Evolutionary conservation across 2,797 vertebrate species (phyloP).

Genomic region (Calcarius lapponicus): DNA sequence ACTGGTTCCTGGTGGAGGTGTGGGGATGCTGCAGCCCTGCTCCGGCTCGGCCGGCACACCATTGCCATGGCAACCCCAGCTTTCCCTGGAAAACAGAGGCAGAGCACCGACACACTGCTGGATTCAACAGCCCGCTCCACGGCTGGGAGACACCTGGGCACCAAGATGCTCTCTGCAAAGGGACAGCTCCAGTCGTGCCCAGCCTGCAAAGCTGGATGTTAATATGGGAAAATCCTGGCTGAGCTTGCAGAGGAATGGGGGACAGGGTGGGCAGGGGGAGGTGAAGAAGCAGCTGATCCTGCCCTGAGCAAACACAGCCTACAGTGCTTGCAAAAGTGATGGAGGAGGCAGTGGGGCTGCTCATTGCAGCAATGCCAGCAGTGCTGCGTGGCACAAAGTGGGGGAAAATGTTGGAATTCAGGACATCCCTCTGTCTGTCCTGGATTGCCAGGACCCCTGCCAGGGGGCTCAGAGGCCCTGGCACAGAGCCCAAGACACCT

Average conservation of each 20-base stretch:
- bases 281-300: not conserved
- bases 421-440: too few species aligned
- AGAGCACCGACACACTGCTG: not conserved
- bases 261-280: accelerated
- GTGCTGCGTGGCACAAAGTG: accelerated
- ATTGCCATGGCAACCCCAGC: conserved; percentile 46
- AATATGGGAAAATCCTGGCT: not conserved
- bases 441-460: too few species aligned
- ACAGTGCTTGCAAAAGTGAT: accelerated
- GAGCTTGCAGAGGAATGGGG: not conserved
- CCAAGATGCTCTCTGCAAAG: not conserved
- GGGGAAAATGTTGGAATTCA: too few species aligned
- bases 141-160: not conserved
- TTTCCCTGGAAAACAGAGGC: not conserved
- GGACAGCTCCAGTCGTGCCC: not conserved
- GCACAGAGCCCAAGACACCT: too few species aligned
- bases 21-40: not conserved
- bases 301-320: not conserved
- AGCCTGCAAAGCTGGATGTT: not conserved
- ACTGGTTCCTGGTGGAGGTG: not conserved
- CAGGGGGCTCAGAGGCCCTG: too few species aligned
- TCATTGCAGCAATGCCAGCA: not conserved
- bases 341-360: not conserved
- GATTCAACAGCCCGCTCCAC: not conserved
- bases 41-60: accelerated